Evolutionary conservation across 1,140 invertebrate genomes (phyloP).

Genomic region (Drosophila bipectinata): DNA sequence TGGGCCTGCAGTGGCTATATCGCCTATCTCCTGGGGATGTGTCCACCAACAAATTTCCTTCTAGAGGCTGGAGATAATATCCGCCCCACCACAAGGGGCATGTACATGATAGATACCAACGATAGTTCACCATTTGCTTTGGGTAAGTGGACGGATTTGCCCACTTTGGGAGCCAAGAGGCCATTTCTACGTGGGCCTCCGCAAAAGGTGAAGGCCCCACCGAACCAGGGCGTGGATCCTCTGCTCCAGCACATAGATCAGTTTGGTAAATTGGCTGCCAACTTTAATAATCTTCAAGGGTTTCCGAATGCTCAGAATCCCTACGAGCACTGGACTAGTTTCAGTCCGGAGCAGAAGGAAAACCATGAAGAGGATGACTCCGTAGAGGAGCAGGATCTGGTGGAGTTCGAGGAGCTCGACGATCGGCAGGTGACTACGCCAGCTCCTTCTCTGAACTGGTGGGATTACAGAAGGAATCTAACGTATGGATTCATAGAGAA

Average conservation of each 20-base stretch:
- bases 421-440: slow-evolving; percentile 27
- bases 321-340: slow-evolving; percentile 79
- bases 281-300: slow-evolving; percentile 70
- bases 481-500: slow-evolving; percentile 72
- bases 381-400: slow-evolving; percentile 64
- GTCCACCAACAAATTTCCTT: slow-evolving; percentile 78
- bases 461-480: slow-evolving; percentile 70
- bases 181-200: slow-evolving; percentile 6
- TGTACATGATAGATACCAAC: slow-evolving; percentile 79
- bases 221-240: slow-evolving; percentile 59
- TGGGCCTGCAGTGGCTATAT: slow-evolving; percentile 87
- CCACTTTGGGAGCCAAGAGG: slow-evolving; percentile 58
- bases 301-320: slow-evolving; percentile 40
- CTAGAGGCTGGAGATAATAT: slow-evolving; percentile 78
- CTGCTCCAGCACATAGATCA: slow-evolving; percentile 73
- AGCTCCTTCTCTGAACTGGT: slow-evolving; percentile 48
- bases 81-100: slow-evolving; percentile 60
- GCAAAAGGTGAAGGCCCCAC: slow-evolving; percentile 13
- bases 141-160: slow-evolving; percentile 80
- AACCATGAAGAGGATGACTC: slow-evolving; percentile 43
- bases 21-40: slow-evolving; percentile 86
- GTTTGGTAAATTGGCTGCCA: slow-evolving; percentile 74
- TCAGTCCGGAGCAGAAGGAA: slow-evolving; percentile 56
- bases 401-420: slow-evolving; percentile 39
- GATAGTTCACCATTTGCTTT: slow-evolving; percentile 75